Evolutionary conservation across 2,888 invertebrate species (phyloP).

Genomic region (Drosophila conformis): DNA sequence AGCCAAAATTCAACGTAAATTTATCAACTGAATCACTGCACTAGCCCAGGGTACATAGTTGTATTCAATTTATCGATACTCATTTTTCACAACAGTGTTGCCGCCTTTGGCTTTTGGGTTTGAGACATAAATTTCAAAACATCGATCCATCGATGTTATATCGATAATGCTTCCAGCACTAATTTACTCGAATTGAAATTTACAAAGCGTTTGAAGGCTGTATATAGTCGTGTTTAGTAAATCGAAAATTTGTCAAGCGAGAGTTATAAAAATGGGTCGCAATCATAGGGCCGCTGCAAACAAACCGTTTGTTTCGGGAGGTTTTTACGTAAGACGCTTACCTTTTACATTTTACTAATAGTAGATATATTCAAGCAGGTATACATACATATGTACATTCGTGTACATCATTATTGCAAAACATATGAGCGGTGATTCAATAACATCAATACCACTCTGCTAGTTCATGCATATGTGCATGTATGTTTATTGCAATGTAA

Average conservation of each 20-base stretch:
- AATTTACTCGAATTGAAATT: neutral
- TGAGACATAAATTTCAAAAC: neutral
- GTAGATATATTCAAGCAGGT: constrained; percentile 3
- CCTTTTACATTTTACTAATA: neutral
- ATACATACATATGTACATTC: neutral
- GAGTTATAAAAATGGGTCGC: constrained; percentile 61
- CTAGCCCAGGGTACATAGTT: neutral
- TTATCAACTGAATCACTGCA: neutral
- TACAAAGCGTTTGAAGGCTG: neutral
- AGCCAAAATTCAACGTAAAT: neutral
- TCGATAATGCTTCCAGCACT: neutral
- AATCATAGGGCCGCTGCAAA: constrained; percentile 41
- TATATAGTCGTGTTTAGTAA: neutral
- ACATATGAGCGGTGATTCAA: constrained; percentile 8
- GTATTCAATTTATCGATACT: neutral
- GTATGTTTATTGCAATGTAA: neutral
- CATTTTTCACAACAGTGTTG: too few relatives aligned
- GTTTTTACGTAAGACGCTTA: constrained; percentile 67
- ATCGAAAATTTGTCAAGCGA: neutral
- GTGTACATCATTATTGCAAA: constrained; percentile 17
- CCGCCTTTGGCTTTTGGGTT: neutral
- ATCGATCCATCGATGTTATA: neutral
- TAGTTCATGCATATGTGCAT: constrained; percentile 9
- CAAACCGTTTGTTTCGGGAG: constrained; percentile 67
- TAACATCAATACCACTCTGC: constrained; percentile 6